Evolutionary conservation across 1,140 invertebrate species (phyloP).

Genomic region (Phthorimaea operculella): DNA sequence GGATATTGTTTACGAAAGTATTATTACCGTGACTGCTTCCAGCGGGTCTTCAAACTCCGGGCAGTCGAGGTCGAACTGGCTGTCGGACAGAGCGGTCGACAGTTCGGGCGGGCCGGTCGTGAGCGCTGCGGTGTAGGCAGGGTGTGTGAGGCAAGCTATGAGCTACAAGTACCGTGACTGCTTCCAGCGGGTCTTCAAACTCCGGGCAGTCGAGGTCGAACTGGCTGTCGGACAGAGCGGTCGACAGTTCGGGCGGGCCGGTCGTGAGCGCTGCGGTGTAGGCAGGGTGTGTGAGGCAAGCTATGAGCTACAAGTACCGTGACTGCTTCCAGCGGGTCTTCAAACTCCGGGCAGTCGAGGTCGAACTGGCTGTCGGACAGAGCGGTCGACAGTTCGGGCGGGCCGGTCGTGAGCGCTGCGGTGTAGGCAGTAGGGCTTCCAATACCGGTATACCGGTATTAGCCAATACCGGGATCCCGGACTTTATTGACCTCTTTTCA

Average conservation of each 20-base stretch:
- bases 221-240: slow-evolving; percentile 15
- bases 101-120: slow-evolving; percentile 13
- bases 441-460: no score
- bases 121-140: no score
- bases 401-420: background rate
- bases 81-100: no score
- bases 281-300: no score
- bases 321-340: slow-evolving; percentile 50
- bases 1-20: no score
- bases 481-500: no score
- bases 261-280: no score
- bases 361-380: slow-evolving; percentile 19
- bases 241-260: slow-evolving; percentile 15
- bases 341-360: slow-evolving; percentile 40
- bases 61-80: slow-evolving; percentile 25
- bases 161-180: slow-evolving; percentile 53
- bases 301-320: slow-evolving; percentile 28
- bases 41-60: slow-evolving; percentile 52
- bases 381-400: slow-evolving; percentile 17
- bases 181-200: slow-evolving; percentile 47
- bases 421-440: no score
- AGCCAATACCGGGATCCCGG: no score
- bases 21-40: slow-evolving; percentile 19
- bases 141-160: no score
- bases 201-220: slow-evolving; percentile 36